Conservation (phyloP, 2,113 vertebrate genomes). For the Anser brachyrhynchus region DNA sequence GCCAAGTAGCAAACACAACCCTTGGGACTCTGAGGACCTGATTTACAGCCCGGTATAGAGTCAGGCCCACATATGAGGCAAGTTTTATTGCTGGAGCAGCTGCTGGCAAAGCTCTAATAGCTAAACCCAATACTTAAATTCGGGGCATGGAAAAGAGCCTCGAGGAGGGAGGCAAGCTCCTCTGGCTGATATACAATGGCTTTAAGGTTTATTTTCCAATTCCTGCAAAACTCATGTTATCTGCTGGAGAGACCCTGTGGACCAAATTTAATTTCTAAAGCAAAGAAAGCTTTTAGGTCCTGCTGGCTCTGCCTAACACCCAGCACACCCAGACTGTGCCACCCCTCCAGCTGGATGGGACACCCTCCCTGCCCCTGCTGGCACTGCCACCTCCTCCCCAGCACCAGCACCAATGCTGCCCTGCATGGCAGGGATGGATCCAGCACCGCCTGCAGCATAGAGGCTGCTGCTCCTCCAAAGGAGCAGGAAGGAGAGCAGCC, state of each 20-base stretch:
- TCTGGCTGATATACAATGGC: background rate
- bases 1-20: background rate
- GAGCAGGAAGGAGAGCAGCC: background rate
- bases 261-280: constrained; percentile 26
- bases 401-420: background rate
- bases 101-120: background rate
- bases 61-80: background rate
- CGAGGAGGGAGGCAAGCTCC: background rate
- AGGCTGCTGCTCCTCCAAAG: background rate
- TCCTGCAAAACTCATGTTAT: background rate
- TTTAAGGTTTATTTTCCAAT: background rate
- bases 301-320: background rate
- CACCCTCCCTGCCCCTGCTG: background rate
- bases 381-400: too few relatives aligned
- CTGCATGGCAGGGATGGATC: background rate
- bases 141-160: background rate
- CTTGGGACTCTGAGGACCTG: background rate
- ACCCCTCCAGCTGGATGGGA: background rate
- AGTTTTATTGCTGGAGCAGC: background rate
- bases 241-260: background rate
- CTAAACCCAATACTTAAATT: background rate
- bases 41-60: background rate
- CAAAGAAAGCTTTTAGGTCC: constrained; percentile 2
- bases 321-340: fast-evolving
- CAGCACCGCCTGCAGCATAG: background rate